Conservation (phyloP, 1,140 invertebrate species). For the Oedothorax gibbosus region DNA sequence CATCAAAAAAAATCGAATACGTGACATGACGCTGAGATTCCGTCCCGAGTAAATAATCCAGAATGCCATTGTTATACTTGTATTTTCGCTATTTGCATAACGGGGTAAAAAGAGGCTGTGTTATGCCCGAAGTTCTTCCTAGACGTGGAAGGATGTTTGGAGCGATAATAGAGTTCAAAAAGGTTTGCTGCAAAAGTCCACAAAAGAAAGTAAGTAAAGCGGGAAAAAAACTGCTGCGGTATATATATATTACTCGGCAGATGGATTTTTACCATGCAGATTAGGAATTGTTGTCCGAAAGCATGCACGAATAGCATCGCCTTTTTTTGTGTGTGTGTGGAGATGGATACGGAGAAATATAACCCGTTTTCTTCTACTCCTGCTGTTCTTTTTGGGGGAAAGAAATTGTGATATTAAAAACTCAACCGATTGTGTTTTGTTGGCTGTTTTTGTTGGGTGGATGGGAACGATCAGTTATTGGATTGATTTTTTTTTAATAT, state of each 20-base stretch:
- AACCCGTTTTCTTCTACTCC: slow-evolving; percentile 20
- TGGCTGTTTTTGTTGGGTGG: no score
- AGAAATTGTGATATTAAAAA: no score
- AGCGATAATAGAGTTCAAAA: slow-evolving; percentile 58
- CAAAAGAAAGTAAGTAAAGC: slow-evolving; percentile 40
- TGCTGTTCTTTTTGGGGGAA: no score
- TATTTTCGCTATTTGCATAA: slow-evolving; percentile 53
- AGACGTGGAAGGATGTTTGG: slow-evolving; percentile 53
- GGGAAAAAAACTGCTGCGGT: slow-evolving; percentile 25
- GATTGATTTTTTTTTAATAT: no score
- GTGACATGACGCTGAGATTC: slow-evolving; percentile 39
- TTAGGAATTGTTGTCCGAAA: slow-evolving; percentile 56
- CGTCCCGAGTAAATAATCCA: slow-evolving; percentile 47
- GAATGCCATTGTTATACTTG: slow-evolving; percentile 50
- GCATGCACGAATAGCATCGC: slow-evolving; percentile 37
- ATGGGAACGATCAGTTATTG: no score
- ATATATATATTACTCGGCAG: slow-evolving; percentile 48
- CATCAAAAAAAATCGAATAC: slow-evolving; percentile 7
- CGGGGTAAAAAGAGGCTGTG: slow-evolving; percentile 26
- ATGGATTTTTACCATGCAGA: slow-evolving; percentile 56
- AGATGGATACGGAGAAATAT: slow-evolving; percentile 53
- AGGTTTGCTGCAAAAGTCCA: slow-evolving; percentile 17
- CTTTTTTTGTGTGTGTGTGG: slow-evolving; percentile 25
- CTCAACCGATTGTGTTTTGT: no score
- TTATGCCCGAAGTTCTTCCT: neutral